Evolutionary conservation across 2,113 vertebrate species (phyloP).

Genomic region (Stercorarius parasiticus): DNA sequence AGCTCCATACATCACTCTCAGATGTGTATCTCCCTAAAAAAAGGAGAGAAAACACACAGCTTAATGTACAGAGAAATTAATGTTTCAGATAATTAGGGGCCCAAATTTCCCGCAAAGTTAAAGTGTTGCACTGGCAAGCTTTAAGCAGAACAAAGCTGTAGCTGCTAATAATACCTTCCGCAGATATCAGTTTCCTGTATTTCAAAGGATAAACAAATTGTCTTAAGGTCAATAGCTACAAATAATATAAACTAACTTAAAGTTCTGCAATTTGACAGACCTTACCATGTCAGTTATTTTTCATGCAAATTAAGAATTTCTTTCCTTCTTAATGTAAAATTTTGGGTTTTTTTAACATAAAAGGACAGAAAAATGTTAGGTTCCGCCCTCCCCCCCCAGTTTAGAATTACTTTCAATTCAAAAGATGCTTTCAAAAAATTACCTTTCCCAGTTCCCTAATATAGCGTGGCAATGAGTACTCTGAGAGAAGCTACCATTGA

Average conservation of each 20-base stretch:
- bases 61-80: not conserved
- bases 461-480: not conserved
- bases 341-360: not conserved
- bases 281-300: not conserved
- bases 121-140: not conserved
- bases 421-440: not conserved
- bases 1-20: constrained; percentile 98
- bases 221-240: not conserved
- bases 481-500: not conserved
- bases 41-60: not conserved
- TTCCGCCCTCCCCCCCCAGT: not conserved
- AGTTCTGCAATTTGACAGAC: not conserved
- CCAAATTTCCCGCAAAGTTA: not conserved
- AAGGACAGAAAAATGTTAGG: not conserved
- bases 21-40: constrained; percentile 92
- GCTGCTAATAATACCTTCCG: not conserved
- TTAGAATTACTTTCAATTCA: not conserved
- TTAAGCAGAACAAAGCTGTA: not conserved
- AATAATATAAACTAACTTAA: not conserved
- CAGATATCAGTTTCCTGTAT: not conserved
- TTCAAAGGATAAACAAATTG: not conserved
- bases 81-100: not conserved
- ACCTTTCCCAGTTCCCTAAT: not conserved
- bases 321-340: not conserved
- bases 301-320: not conserved